These are phyloP conservation scores for Edolisoma coerulescens DNA, from an alignment of 2,113 vertebrate species.

Conservation along the genomic window DNA sequence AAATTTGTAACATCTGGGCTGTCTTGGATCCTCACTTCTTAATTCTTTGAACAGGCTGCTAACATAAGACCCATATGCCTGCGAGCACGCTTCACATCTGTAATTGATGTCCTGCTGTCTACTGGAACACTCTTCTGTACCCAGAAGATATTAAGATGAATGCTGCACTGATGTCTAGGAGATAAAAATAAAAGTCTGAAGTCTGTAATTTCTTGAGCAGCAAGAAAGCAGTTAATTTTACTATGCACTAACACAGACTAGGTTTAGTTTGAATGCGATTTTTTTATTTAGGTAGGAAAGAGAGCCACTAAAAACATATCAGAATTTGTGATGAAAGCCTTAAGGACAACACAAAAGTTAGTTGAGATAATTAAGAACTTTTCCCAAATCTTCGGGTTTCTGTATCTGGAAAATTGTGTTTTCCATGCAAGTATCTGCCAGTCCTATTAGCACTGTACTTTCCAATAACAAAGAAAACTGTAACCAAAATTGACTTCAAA, in stretches of 20 bases:
- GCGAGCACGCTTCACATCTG: constrained; percentile 88
- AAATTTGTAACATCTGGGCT: constrained; percentile 93
- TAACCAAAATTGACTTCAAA: neutral
- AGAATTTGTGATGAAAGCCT: neutral
- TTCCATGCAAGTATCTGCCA: neutral
- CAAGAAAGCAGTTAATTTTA: neutral
- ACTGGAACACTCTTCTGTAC: constrained; percentile 87
- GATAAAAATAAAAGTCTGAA: neutral
- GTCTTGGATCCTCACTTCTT: constrained; percentile 88
- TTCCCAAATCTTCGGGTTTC: neutral
- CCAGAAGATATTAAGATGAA: constrained; percentile 55
- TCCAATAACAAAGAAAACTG: neutral
- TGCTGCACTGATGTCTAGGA: neutral
- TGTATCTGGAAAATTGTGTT: neutral
- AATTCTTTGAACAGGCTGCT: constrained; percentile 89
- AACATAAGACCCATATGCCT: constrained; percentile 93
- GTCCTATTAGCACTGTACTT: neutral
- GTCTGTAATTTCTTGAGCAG: neutral
- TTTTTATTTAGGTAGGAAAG: neutral
- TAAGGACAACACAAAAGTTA: neutral
- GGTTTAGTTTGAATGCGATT: neutral
- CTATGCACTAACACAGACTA: neutral
- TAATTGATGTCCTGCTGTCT: constrained; percentile 93
- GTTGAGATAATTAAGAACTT: neutral
- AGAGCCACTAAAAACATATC: neutral